phyloP scores from a whole-genome alignment of 2,113 vertebrate genomes.

The Pollimyrus isidori region DNA sequence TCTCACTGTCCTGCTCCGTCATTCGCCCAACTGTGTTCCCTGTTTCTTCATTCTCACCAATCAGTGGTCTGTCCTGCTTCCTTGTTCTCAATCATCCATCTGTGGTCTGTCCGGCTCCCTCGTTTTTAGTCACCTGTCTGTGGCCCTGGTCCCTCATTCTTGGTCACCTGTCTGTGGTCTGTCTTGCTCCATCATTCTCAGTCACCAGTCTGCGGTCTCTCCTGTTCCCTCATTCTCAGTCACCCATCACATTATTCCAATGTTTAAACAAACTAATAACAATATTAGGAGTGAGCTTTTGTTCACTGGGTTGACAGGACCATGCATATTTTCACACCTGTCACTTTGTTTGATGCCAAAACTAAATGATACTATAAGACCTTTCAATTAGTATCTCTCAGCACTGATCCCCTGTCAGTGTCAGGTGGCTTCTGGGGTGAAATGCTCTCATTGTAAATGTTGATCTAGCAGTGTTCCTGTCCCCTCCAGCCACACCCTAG shows the following conservation, averaged over 20 bases:
- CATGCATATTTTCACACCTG: neutral
- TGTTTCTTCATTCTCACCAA: neutral
- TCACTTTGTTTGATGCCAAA: neutral
- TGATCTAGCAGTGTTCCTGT: neutral
- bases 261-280: neutral
- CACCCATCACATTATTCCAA: neutral
- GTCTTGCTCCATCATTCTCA: neutral
- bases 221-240: neutral
- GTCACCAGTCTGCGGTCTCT: neutral
- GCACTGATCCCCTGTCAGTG: neutral
- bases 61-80: neutral
- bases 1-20: neutral
- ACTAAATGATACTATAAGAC: neutral
- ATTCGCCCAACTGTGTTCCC: neutral
- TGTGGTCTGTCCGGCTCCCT: neutral
- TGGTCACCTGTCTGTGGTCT: neutral
- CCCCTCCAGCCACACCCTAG: neutral
- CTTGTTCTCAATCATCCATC: neutral
- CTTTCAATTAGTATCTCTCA: neutral
- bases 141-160: neutral
- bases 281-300: no score
- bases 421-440: neutral
- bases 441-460: neutral
- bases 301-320: neutral
- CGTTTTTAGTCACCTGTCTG: neutral